Evolutionary conservation across 2,888 invertebrate genomes (phyloP).

Genomic region (Drosophila leonis): DNA sequence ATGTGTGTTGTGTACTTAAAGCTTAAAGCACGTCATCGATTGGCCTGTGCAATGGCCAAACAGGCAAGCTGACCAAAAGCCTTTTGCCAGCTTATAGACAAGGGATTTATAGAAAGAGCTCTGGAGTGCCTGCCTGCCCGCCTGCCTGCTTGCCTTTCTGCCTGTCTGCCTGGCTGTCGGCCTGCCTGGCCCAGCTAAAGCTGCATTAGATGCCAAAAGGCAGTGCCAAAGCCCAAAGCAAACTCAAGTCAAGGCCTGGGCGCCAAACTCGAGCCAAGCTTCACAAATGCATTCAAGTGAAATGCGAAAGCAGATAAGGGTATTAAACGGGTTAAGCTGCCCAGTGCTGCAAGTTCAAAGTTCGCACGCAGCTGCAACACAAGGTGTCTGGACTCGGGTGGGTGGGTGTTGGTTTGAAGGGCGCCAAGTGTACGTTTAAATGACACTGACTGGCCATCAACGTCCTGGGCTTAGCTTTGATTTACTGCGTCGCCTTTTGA

Average conservation of each 20-base stretch:
- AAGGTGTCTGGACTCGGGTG: neutral
- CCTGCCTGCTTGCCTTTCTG: too few relatives aligned
- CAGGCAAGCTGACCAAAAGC: constrained; percentile 35
- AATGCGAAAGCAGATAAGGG: constrained; percentile 76
- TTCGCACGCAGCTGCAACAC: constrained; percentile 24
- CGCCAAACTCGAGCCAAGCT: constrained; percentile 47
- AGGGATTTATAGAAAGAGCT: constrained; percentile 37
- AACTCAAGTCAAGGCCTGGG: constrained; percentile 36
- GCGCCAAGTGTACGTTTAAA: constrained; percentile 56
- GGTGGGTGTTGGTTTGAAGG: neutral
- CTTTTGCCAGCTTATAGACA: constrained; percentile 48
- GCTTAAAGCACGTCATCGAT: constrained; percentile 39
- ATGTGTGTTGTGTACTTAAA: constrained; percentile 18
- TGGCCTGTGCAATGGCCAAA: constrained; percentile 30
- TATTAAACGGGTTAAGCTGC: constrained; percentile 75
- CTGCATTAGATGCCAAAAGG: constrained; percentile 31
- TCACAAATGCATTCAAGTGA: constrained; percentile 68
- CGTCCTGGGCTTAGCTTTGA: constrained; percentile 74
- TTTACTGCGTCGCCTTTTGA: constrained; percentile 66
- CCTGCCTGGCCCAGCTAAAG: constrained; percentile 14
- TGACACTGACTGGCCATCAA: constrained; percentile 75
- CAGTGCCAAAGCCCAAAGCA: constrained; percentile 37
- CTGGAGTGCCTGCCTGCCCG: neutral
- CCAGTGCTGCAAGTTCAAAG: constrained; percentile 63
- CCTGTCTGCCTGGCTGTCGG: neutral